Evolutionary conservation across 1,140 invertebrate species (phyloP), one percentile per base, ranked within the genome.

Genomic region (Trachelipus rathkii): DNA sequence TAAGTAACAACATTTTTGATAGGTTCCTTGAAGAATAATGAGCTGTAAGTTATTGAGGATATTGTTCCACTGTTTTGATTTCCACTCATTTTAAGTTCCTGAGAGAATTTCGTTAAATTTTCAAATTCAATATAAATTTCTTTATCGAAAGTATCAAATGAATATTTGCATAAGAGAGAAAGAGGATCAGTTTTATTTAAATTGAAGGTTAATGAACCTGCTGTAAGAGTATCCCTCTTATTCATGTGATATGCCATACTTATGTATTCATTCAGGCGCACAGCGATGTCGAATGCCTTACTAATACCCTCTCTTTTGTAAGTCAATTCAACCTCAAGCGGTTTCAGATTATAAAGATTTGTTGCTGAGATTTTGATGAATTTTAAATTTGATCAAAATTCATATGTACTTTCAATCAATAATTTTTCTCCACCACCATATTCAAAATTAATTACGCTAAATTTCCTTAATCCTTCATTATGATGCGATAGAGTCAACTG

Each of bases 91-190:
- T 60, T 60, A 15, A 60, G 50, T 15, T 60, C 19, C 11, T 15
- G 11, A 60, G 50, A 15, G 19, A 15, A 60, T 60, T 60, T 60
- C 1, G 11, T 2, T 19, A 4, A 13, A 15, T 13, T 19, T 60
- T 60, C 50, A 60, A 60, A 60, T 60, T 60, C 50, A 60, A 60
- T 60, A 60, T 60, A 60, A 19, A 19, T 60, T 60, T 60, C 50
- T 19, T 60, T 60, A 15, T 60, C 50, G 19, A 15, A 15, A 15
- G 19, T 15, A 60, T 13, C 8, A 60, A 19, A 60, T 60, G 19
- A 60, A 60, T 60, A 60, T 19, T 60, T 60, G 8, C 50, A 13
- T 19, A 8, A 15, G 8, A 60, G 19, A 13, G 50, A 60, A 19
- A 60, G 11, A 15, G 50, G 50, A 8, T 60, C 19, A 19, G 4